Evolutionary conservation across 2,888 invertebrate species (phyloP), one percentile per base, ranked within the genome.

Genomic region (Amorpha juglandis): DNA sequence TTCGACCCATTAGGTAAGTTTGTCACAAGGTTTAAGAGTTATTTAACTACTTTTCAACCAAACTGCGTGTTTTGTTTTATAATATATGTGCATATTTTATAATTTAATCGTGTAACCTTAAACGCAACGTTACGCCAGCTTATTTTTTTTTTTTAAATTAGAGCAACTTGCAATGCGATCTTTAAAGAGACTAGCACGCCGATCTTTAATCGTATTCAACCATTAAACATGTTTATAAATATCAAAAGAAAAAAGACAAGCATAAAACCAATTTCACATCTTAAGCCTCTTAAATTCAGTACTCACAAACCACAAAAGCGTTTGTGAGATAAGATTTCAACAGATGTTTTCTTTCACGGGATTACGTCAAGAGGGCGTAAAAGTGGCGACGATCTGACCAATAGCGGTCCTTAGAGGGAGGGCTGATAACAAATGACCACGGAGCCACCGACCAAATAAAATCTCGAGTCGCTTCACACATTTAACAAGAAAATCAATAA

Each of bases 371-470:
- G 80, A 84, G 90, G 90, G 91, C 91, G 91, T 88, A 82, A 86
- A 87, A 83, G 84, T 68, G 78, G 76, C 79, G 78, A 72, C 75
- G 58, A 67, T 74, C 82, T 85, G 87, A 82, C 91, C 91, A 90
- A 91, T 90, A 85, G 80, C 83, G 83, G 86, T 73, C 72, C 78
- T 76, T 73, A 80, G 77, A 82, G 89, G 86, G 86, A 80, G 87
- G 87, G 81, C 70, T 82, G 73, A 78, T 77, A 80, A 74, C 66
- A 66, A 64, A 70, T 79, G 83, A 83, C 84, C 84, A 86, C 78
- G 72, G 72, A 76, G 67, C 71, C 55, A 68, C 63, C 68, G 66
- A 48, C 50, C 66, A 62, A 67, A 71, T 70, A 70, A 73, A 74
- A 69, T 68, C 71, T 38, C 65, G 65, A 63, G 68, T 73, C 16